These are phyloP conservation scores for Chelidonichthys spinosus DNA, from an alignment of 2,797 vertebrate species.

Conservation along the genomic window DNA sequence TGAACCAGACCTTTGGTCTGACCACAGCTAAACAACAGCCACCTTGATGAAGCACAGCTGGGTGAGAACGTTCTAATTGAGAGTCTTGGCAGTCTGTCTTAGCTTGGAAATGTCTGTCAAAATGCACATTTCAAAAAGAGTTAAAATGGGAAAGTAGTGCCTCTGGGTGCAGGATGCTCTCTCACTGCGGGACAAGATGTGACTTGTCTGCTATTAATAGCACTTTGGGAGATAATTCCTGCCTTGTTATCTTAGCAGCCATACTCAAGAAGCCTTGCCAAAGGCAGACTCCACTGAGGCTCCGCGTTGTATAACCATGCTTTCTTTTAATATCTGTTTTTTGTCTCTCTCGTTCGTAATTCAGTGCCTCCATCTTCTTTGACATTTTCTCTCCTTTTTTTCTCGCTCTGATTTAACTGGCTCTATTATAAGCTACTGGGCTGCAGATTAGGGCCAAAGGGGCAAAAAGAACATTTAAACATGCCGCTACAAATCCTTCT, in stretches of 20 bases:
- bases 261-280: slow-evolving; percentile 69
- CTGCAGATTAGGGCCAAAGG: slow-evolving; percentile 14
- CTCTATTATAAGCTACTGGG: slow-evolving; percentile 3
- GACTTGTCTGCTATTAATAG: slow-evolving; percentile 86
- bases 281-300: slow-evolving; percentile 63
- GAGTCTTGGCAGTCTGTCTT: slow-evolving; percentile 26
- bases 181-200: slow-evolving; percentile 77
- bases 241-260: slow-evolving; percentile 80
- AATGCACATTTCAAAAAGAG: slow-evolving; percentile 63
- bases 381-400: slow-evolving; percentile 33
- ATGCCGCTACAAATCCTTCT: background rate
- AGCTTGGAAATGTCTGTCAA: slow-evolving; percentile 59
- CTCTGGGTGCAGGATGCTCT: slow-evolving; percentile 72
- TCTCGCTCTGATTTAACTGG: background rate
- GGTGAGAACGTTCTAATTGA: slow-evolving; percentile 25
- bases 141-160: slow-evolving; percentile 66
- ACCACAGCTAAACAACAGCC: background rate
- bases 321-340: slow-evolving; percentile 53
- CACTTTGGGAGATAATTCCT: slow-evolving; percentile 83
- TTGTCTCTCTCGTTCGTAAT: slow-evolving; percentile 38
- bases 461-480: background rate
- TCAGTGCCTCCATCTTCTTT: slow-evolving; percentile 41
- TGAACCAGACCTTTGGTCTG: slow-evolving; percentile 9
- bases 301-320: slow-evolving; percentile 73
- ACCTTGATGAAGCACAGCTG: slow-evolving; percentile 8